Conservation (phyloP, 2,888 invertebrate genomes). For the Galerucella pusilla region DNA sequence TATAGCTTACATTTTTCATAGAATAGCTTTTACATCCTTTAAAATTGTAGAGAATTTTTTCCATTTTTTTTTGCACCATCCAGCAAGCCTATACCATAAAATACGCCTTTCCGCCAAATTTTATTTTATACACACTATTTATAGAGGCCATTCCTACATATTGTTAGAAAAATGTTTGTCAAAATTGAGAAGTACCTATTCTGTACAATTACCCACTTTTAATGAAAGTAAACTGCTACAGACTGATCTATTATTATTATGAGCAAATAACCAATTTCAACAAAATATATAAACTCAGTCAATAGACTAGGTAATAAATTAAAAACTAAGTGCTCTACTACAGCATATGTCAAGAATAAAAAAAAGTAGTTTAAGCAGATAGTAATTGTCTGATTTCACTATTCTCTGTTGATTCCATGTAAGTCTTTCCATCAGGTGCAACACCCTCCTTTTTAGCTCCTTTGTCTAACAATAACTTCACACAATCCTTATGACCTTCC, state of each 20-base stretch:
- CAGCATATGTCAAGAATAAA: constrained; percentile 30
- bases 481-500: constrained; percentile 95
- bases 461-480: constrained; percentile 86
- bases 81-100: no score
- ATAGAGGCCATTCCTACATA: no score
- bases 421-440: constrained; percentile 89
- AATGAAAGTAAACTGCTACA: not conserved
- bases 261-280: constrained; percentile 5
- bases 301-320: constrained; percentile 25
- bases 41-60: no score
- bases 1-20: no score
- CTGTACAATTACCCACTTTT: not conserved
- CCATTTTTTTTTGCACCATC: no score
- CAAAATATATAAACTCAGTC: constrained; percentile 25
- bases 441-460: constrained; percentile 85
- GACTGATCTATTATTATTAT: not conserved
- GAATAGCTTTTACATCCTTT: no score
- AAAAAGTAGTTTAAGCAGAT: constrained; percentile 42
- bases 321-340: constrained; percentile 32
- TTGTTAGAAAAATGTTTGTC: no score
- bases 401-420: constrained; percentile 90
- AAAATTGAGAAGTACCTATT: no score
- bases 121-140: no score
- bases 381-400: constrained; percentile 88
- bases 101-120: no score